Percentiles rank a stretch among this genome's conserved stretches.
These are phyloP conservation scores for Chaetodon auriga DNA, from an alignment of 2,113 vertebrate species.

Conservation along the genomic window DNA sequence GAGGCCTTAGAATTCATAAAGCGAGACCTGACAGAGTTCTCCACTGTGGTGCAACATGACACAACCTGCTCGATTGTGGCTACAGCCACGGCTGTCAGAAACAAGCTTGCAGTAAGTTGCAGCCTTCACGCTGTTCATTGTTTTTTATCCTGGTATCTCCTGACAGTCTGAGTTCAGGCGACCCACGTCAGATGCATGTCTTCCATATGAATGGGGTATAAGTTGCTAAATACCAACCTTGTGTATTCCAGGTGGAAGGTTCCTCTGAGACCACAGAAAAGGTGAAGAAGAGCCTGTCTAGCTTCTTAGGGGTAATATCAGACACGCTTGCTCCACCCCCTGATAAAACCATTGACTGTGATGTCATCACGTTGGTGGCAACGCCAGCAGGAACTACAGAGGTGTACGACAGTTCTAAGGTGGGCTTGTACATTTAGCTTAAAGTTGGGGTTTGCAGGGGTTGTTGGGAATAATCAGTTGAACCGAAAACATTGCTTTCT, in stretches of 20 bases:
- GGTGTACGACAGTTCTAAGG: slow-evolving; percentile 95
- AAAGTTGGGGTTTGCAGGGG: background rate
- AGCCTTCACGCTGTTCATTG: background rate
- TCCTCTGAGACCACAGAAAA: slow-evolving; percentile 94
- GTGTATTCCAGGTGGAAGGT: slow-evolving; percentile 86
- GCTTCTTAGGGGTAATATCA: slow-evolving; percentile 96
- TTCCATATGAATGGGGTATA: background rate
- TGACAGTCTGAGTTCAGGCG: background rate
- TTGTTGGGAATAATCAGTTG: background rate
- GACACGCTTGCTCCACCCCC: slow-evolving; percentile 96
- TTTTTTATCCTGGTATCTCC: background rate
- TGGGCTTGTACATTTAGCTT: slow-evolving; percentile 60
- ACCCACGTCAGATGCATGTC: background rate
- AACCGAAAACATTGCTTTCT: background rate
- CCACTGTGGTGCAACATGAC: slow-evolving; percentile 97
- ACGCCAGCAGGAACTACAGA: slow-evolving; percentile 96
- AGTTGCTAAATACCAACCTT: background rate
- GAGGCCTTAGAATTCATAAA: slow-evolving; percentile 98
- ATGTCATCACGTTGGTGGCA: slow-evolving; percentile 97
- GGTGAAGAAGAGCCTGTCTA: slow-evolving; percentile 94
- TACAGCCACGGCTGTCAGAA: slow-evolving; percentile 94
- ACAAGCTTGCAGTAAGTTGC: slow-evolving; percentile 90
- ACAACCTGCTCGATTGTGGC: slow-evolving; percentile 97
- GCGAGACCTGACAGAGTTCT: slow-evolving; percentile 95
- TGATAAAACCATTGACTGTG: slow-evolving; percentile 98